Base-by-base conservation (phyloP, 2,797 vertebrate species). In the Hyperoplus lanceolatus region DNA sequence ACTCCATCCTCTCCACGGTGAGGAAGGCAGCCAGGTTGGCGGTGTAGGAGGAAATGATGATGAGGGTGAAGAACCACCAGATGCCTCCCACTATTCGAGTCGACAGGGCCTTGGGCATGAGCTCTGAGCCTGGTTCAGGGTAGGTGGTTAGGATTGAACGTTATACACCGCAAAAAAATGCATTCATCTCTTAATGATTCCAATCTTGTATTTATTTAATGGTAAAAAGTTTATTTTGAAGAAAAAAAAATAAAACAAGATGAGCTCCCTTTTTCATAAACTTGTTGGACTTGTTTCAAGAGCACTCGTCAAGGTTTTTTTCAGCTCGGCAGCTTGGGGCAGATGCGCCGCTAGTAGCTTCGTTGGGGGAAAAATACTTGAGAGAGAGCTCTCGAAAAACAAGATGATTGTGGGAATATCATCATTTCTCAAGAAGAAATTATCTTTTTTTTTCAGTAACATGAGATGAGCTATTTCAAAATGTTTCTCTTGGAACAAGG, bases 41-140 rank as follows among this genome's bases (percentile, higher is more conserved):
- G 82, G 98, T 99, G 77, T 99, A 99, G 64, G 98, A 99, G 81
- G 97, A 99, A 94, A 99, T 99, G 95, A 99, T 99, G 96, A 99
- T 99, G 94, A 99, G 97, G 89, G 98, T 99, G 95, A 99, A 99
- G 96, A 99, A 99, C 98, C 98, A 99, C 97, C 98, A 99, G 96
- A 99, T 99, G 93, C 98, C 98, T 93, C 98, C 98, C 85, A 99
- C 98, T 93, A 99, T 99, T 89, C 98, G 97, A 86, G 98, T 99
- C 72, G 98, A 99, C 84, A 99, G 95, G 80, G 98, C 98, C 95
- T 98, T 99, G 86, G 98, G 98, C 98, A 99, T 99, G 90, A 99
- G 97, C 95, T 99, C 98, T 91, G 98, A 99, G 92, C 98, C 98
- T 99, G 94, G 94, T 67, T 85, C 91, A 93, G 90, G 91, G 90